Evolutionary conservation across 1,140 invertebrate genomes (phyloP).

Genomic region (Cotesia glomerata): DNA sequence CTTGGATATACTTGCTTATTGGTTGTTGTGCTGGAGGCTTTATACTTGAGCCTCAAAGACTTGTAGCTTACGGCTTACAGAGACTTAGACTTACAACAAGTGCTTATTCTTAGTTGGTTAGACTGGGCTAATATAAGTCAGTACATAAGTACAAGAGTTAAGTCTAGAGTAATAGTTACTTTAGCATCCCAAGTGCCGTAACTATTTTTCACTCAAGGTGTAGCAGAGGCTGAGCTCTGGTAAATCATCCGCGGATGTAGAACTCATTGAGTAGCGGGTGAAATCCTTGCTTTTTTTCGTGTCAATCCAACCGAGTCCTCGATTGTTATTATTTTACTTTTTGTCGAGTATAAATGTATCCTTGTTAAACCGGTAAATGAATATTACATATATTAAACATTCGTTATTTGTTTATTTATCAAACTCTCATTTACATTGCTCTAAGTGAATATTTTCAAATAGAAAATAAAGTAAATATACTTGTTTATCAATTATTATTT

Average conservation of each 20-base stretch:
- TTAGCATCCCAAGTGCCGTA: neutral
- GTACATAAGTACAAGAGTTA: no score
- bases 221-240: neutral
- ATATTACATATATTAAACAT: neutral
- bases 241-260: constrained; percentile 26
- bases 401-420: no score
- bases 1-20: no score
- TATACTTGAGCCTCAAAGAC: neutral
- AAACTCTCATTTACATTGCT: no score
- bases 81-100: neutral
- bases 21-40: no score
- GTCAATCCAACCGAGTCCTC: constrained; percentile 18
- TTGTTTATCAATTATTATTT: no score
- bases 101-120: neutral
- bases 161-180: neutral
- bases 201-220: no score
- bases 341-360: neutral
- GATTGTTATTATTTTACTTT: neutral
- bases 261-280: constrained; percentile 18
- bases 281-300: constrained; percentile 23
- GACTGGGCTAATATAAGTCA: no score
- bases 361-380: neutral
- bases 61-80: neutral
- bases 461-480: no score
- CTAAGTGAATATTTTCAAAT: no score